These are phyloP conservation scores for Prunella strophiata DNA, from an alignment of 2,797 vertebrate species.

Conservation along the genomic window DNA sequence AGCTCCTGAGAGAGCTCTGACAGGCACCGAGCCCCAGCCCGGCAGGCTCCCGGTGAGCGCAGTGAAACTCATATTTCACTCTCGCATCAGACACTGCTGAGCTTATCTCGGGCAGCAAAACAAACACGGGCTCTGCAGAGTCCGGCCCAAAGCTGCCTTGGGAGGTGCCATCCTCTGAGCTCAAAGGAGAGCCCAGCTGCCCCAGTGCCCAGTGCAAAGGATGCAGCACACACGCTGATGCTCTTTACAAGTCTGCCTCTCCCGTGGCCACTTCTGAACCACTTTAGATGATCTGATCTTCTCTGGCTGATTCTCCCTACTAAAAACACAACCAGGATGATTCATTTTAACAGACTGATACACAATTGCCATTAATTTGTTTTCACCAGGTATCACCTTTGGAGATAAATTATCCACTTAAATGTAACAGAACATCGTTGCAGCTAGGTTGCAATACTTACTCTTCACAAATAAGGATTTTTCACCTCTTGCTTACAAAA, in stretches of 20 bases:
- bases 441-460: background rate
- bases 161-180: background rate
- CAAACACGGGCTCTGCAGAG: background rate
- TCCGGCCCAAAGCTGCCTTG: background rate
- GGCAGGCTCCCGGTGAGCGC: rapidly evolving
- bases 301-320: background rate
- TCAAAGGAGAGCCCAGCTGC: background rate
- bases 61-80: background rate
- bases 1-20: no score
- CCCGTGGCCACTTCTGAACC: rapidly evolving
- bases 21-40: background rate
- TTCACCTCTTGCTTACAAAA: background rate
- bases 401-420: background rate
- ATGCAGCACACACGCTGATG: rapidly evolving
- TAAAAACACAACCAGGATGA: background rate
- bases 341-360: background rate
- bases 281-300: background rate
- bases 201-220: rapidly evolving
- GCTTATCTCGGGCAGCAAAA: background rate
- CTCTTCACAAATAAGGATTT: background rate
- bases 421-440: rapidly evolving
- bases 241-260: background rate
- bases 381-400: background rate
- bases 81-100: background rate
- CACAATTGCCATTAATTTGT: background rate